Conservation (phyloP, 1,140 invertebrate genomes). For the Mylabris phalerata region DNA sequence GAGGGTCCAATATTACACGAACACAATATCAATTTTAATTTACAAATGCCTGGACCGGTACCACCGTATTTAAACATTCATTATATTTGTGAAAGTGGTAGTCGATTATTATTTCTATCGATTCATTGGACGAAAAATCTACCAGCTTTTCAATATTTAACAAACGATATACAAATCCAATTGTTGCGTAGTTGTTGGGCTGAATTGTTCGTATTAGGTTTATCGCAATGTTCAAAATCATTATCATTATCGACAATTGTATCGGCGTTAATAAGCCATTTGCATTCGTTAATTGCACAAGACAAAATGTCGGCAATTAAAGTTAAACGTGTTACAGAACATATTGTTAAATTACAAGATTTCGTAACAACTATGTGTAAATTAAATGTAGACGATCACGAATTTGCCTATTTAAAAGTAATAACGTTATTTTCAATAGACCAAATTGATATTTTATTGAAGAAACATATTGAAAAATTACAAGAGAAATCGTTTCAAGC, state of each 20-base stretch:
- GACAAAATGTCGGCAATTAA: slow-evolving; percentile 65
- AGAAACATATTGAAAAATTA: slow-evolving; percentile 51
- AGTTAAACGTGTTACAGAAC: slow-evolving; percentile 72
- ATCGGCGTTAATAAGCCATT: slow-evolving; percentile 67
- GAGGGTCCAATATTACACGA: slow-evolving; percentile 61
- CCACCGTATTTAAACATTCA: slow-evolving; percentile 78
- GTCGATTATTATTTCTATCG: slow-evolving; percentile 78
- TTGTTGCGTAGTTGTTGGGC: slow-evolving; percentile 85
- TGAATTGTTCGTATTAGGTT: slow-evolving; percentile 84
- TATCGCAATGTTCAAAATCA: slow-evolving; percentile 80
- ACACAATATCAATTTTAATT: slow-evolving; percentile 64
- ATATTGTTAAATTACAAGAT: slow-evolving; percentile 76
- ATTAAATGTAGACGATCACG: slow-evolving; percentile 70
- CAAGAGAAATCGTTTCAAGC: slow-evolving; percentile 70
- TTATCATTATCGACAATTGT: slow-evolving; percentile 77
- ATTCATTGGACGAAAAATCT: slow-evolving; percentile 84
- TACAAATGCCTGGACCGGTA: slow-evolving; percentile 75
- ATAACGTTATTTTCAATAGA: slow-evolving; percentile 72
- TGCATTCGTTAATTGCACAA: slow-evolving; percentile 58
- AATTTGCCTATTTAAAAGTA: slow-evolving; percentile 87
- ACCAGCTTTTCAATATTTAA: slow-evolving; percentile 71
- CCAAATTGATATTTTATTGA: slow-evolving; percentile 37
- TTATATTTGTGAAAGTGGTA: slow-evolving; percentile 89
- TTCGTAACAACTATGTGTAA: slow-evolving; percentile 70
- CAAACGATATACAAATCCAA: slow-evolving; percentile 60